These are phyloP conservation scores for Proteles cristata DNA, from an alignment of 2,113 vertebrate genomes.

Conservation along the genomic window DNA sequence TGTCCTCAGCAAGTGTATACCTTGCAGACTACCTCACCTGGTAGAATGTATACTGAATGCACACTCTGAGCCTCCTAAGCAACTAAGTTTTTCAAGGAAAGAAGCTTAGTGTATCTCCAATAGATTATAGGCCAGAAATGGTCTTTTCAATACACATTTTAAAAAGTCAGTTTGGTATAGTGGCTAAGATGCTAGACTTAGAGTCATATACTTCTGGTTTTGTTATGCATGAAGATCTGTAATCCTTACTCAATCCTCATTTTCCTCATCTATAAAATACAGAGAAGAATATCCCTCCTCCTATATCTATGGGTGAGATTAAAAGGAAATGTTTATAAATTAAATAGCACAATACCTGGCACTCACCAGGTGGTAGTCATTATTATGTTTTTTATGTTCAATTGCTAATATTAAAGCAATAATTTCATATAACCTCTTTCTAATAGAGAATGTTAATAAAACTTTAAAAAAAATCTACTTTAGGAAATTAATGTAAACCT, in stretches of 20 bases:
- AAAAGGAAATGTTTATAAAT: conserved; percentile 39
- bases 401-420: background rate
- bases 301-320: background rate
- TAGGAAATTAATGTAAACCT: conserved; percentile 19
- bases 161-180: background rate
- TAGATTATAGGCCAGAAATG: background rate
- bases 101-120: background rate
- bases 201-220: background rate
- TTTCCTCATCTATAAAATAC: conserved; percentile 23
- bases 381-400: background rate
- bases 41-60: background rate
- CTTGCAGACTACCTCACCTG: background rate
- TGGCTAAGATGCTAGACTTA: background rate
- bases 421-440: background rate
- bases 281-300: background rate
- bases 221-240: background rate
- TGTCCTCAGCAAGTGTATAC: background rate
- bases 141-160: conserved; percentile 29
- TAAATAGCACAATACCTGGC: background rate
- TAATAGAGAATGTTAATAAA: conserved; percentile 48
- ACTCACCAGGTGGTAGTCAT: background rate
- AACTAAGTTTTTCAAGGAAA: background rate
- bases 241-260: background rate
- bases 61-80: background rate
- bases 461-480: conserved; percentile 23